Evolutionary conservation across 2,113 vertebrate genomes (phyloP).

Genomic region (Cavia aperea): DNA sequence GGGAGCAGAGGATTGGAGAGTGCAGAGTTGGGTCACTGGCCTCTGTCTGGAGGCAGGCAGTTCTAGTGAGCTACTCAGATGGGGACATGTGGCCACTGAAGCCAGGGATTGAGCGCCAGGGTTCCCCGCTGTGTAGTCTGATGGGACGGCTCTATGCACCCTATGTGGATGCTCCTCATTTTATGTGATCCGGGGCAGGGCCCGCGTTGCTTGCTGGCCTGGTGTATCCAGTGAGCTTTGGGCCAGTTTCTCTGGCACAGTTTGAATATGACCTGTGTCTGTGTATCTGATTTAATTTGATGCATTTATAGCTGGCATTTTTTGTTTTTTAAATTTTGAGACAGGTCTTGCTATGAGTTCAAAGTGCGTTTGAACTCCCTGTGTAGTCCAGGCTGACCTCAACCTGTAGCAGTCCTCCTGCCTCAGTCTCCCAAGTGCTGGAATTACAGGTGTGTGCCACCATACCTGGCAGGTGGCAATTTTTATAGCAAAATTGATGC

Average conservation of each 20-base stretch:
- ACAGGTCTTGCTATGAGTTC: too few relatives aligned
- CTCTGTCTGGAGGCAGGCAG: not conserved
- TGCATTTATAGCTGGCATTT: not conserved
- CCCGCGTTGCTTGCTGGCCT: not conserved
- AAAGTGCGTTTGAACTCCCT: too few relatives aligned
- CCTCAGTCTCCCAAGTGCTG: too few relatives aligned
- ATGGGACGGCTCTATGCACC: not conserved
- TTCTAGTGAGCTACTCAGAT: not conserved
- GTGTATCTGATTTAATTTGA: not conserved
- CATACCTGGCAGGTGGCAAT: not conserved
- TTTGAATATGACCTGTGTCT: not conserved
- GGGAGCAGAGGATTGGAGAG: not conserved
- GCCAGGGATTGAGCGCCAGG: not conserved
- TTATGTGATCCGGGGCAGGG: not conserved
- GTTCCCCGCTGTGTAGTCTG: not conserved
- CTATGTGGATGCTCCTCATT: not conserved
- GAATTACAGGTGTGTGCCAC: too few relatives aligned
- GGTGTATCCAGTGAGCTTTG: not conserved
- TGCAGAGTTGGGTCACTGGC: not conserved
- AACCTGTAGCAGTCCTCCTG: too few relatives aligned
- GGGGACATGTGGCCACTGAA: not conserved
- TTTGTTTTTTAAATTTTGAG: too few relatives aligned
- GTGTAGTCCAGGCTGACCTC: too few relatives aligned
- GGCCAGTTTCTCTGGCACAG: not conserved
- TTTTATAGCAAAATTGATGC: not conserved